phyloP scores from a whole-genome alignment of 2,888 invertebrate species.

The Lobophora halterata region DNA sequence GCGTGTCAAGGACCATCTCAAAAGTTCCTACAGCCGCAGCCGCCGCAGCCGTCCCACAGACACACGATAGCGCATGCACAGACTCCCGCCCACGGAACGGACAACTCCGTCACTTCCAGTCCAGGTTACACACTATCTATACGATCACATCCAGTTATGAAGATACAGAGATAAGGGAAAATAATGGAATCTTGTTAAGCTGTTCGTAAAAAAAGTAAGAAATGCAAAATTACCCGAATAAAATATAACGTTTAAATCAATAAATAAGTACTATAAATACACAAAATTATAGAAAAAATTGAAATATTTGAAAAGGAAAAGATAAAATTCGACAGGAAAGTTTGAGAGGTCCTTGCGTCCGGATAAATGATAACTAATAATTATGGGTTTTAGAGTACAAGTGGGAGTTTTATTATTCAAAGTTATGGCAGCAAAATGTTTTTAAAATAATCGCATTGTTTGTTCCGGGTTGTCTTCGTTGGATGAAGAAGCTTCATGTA shows the following conservation, averaged over 20 bases:
- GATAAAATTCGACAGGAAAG: slow-evolving; percentile 78
- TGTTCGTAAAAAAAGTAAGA: slow-evolving; percentile 51
- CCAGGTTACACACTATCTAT: slow-evolving; percentile 61
- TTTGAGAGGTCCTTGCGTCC: slow-evolving; percentile 91
- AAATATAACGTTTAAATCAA: slow-evolving; percentile 35
- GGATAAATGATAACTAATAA: slow-evolving; percentile 43
- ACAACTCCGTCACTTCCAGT: slow-evolving; percentile 65
- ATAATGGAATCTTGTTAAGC: slow-evolving; percentile 53
- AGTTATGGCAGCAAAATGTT: slow-evolving; percentile 23
- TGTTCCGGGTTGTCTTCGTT: slow-evolving; percentile 39
- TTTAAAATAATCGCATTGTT: slow-evolving; percentile 21
- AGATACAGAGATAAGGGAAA: slow-evolving; percentile 58
- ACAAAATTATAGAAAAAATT: slow-evolving; percentile 42
- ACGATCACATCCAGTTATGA: slow-evolving; percentile 73
- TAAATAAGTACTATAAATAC: slow-evolving; percentile 37
- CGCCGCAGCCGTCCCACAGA: slow-evolving; percentile 28
- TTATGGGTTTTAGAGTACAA: slow-evolving; percentile 21
- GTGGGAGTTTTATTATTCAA: slow-evolving; percentile 21
- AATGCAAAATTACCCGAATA: slow-evolving; percentile 56
- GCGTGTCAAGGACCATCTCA: slow-evolving; percentile 93
- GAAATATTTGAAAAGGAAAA: slow-evolving; percentile 41
- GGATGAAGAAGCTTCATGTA: slow-evolving; percentile 58
- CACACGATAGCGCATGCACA: slow-evolving; percentile 39
- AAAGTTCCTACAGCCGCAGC: slow-evolving; percentile 85
- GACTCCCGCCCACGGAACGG: slow-evolving; percentile 20